Percentiles rank a stretch among this genome's conserved stretches.
Conservation (phyloP, 2,888 invertebrate species). For the Nomada goodeniana region DNA sequence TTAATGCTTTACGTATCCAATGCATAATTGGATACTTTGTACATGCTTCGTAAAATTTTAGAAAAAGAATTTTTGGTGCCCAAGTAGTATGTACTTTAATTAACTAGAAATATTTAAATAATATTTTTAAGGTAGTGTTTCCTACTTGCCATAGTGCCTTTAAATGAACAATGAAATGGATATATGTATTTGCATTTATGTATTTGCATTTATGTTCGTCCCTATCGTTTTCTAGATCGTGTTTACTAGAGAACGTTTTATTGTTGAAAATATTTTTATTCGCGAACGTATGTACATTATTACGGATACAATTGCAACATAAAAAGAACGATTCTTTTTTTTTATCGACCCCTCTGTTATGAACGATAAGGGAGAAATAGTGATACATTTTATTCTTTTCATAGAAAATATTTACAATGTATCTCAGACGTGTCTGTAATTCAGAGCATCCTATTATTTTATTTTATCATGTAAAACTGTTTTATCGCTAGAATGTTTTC, state of each 20-base stretch:
- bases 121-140: conserved; percentile 52
- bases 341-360: conserved; percentile 7
- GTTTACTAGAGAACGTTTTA: conserved; percentile 23
- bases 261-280: conserved; percentile 30
- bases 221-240: conserved; percentile 38
- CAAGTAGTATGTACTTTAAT: conserved; percentile 11
- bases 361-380: conserved; percentile 10
- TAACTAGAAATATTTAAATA: conserved; percentile 54
- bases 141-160: conserved; percentile 69
- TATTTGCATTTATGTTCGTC: conserved; percentile 38
- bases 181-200: conserved; percentile 11
- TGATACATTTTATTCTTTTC: conserved; percentile 4
- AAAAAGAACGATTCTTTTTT: conserved; percentile 13
- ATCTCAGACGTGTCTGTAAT: conserved; percentile 19
- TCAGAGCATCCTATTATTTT: background rate
- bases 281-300: conserved; percentile 43
- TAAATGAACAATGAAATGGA: conserved; percentile 35
- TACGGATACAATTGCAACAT: conserved; percentile 31
- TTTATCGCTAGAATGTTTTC: conserved; percentile 12
- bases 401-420: conserved; percentile 27
- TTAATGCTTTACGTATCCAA: conserved; percentile 6
- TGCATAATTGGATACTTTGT: conserved; percentile 24
- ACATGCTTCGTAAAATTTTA: background rate
- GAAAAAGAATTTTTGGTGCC: conserved; percentile 22
- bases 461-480: conserved; percentile 3